Evolutionary conservation across 1,140 invertebrate genomes (phyloP), one percentile per base, ranked within the genome.

Genomic region (Solenopsis fugax): DNA sequence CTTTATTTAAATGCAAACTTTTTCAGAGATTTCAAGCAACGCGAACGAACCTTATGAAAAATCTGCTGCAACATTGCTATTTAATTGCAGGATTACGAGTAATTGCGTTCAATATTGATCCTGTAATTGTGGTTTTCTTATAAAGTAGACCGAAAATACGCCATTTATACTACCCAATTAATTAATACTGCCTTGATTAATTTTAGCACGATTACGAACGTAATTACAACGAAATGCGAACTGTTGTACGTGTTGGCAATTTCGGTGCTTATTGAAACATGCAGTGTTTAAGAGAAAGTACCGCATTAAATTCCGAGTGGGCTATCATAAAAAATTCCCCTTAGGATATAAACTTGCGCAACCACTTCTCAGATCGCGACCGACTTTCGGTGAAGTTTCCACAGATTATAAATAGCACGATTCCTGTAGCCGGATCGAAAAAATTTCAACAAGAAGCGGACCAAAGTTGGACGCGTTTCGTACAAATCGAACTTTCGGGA

Each of bases 391-490:
- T 18, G 4, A 37, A 84, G 69, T 84, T 84, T 73, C 37, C 80
- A 45, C 41, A 41, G 80, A 73, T 84, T 84, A 84, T 84, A 84
- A 84, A 84, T 84, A 48, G 54, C 80, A 24, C 54, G 80, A 73
- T 84, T 41, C 41, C 54, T 18, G 24, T 41, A 60, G 80, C 29
- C 80, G 13, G 41, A 48, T 60, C 34, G 54, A 73, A 84, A 73
- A 84, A 73, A 84, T 41, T 84, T 60, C 69, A 73, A 62, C 69
- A 84, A 84, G 80, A 73, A 84, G 18, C 52, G 16, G 54, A 13
- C 67, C 67, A 73, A 84, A 84, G 80, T 84, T 84, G 69, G 80
- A 34, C 80, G 69, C 80, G 54, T 73, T 73, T 73, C 67, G 80
- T 73, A 84, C 80, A 73, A 84, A 84, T 84, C 80, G 69, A 84